Evolutionary conservation across 2,797 vertebrate species (phyloP).

Genomic region (Avahi laniger): DNA sequence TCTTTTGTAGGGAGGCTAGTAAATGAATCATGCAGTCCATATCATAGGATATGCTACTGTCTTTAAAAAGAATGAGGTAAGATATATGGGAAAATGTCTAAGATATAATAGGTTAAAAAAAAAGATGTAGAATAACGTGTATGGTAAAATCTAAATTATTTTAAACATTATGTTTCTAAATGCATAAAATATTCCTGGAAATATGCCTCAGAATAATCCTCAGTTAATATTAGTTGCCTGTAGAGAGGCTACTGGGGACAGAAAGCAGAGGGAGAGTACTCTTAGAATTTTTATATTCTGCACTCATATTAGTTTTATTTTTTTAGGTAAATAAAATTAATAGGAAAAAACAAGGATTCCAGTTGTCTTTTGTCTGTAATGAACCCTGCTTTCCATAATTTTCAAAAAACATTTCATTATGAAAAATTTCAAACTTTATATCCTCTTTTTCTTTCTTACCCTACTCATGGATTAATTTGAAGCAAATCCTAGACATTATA

Average conservation of each 20-base stretch:
- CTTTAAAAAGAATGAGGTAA: slow-evolving; percentile 18
- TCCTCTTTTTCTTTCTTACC: not conserved
- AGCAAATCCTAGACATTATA: not conserved
- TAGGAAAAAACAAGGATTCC: not conserved
- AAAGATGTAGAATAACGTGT: not conserved
- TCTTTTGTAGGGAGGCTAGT: not conserved
- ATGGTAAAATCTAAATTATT: not conserved
- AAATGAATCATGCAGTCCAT: not conserved
- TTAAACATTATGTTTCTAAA: not conserved
- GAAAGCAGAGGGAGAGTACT: not conserved
- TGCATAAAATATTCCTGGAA: slow-evolving; percentile 3
- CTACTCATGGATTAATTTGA: not conserved
- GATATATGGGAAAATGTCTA: not conserved
- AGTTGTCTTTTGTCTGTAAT: not conserved
- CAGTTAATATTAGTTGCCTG: not conserved
- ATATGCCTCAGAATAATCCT: not conserved
- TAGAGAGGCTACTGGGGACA: not conserved
- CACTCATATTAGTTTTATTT: not conserved
- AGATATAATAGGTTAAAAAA: not conserved
- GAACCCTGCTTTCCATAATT: not conserved
- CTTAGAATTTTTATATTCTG: not conserved
- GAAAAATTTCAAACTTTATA: not conserved
- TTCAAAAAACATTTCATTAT: not conserved
- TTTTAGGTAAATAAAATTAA: slow-evolving; percentile 2
- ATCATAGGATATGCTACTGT: not conserved